Conservation (phyloP, 2,888 invertebrate genomes). For the Temnothorax ravouxi region DNA sequence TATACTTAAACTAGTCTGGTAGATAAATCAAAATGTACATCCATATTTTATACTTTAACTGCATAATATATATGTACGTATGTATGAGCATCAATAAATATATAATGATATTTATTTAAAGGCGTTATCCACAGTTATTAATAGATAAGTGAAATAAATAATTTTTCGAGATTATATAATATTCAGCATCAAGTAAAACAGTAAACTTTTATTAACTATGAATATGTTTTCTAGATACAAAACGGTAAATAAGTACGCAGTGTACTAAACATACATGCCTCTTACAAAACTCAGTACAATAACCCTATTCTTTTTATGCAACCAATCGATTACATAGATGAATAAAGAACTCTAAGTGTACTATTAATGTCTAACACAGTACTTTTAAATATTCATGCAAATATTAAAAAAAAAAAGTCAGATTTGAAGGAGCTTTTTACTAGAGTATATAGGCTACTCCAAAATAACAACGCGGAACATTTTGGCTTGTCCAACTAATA, state of each 20-base stretch:
- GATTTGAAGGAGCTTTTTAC: not conserved
- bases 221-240: conserved; percentile 70
- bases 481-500: conserved; percentile 54
- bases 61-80: not conserved
- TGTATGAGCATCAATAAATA: conserved; percentile 19
- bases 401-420: conserved; percentile 30
- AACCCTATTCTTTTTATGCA: conserved; percentile 56
- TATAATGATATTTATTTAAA: conserved; percentile 12
- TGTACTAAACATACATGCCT: conserved; percentile 74
- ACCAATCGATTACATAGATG: conserved; percentile 37
- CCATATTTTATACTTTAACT: conserved; percentile 8
- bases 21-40: conserved; percentile 28
- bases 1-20: conserved; percentile 10
- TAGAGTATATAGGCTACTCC: conserved; percentile 29
- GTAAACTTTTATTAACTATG: conserved; percentile 63
- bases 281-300: conserved; percentile 65
- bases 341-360: conserved; percentile 62
- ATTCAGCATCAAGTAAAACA: conserved; percentile 66
- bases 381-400: conserved; percentile 51
- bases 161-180: conserved; percentile 55
- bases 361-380: conserved; percentile 58
- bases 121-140: not conserved
- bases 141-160: conserved; percentile 34
- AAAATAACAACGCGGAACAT: conserved; percentile 59
- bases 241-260: conserved; percentile 81